Evolutionary conservation across 2,888 invertebrate species (phyloP), one percentile per base, ranked within the genome.

Genomic region (Perithous albicinctus): DNA sequence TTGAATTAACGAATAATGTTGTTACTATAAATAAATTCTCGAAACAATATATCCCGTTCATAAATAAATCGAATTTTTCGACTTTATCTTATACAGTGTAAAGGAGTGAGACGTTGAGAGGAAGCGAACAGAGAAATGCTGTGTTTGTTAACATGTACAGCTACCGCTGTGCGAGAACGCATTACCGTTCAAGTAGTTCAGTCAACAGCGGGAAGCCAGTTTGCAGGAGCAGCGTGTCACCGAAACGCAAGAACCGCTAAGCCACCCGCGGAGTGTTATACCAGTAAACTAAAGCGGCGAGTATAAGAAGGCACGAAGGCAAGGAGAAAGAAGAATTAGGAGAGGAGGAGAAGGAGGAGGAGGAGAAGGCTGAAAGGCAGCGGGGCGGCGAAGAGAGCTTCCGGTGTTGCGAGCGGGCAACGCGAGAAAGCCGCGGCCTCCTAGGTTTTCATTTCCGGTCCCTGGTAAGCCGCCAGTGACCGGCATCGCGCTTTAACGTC

Each of bases 371-470:
- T 18, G 64, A 23, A 38, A 51, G 63, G 20, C 46, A 61, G 46
- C 38, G 63, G 64, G 46, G 51, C 51, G 64, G 48, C 54, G 63
- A n/a, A n/a, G n/a, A 56, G 56, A 56, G 20, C 56, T 70, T 70
- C 70, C 70, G 70, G 70, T 56, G 54, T 26, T n/a, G 35, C 56
- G 56, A 56, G 38, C 51, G 69, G n/a, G 69, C 69, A 69, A 69
- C 69, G 54, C 69, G 69, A 61, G 73, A 73, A 73, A 73, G 61
- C 73, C 46, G 20, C 54, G 69, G 69, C 54, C 69, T 69, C 48
- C 61, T 61, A 73, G 73, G 46, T 73, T 61, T 61, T 73, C 48
- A 73, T 73, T 73, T 61, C 73, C 73, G 73, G 48, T 73, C 46
- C n/a, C 43, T 20, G 41, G 56, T 48, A 32, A 7, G 59, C 29